Conservation (phyloP, 2,888 invertebrate species). For the Tetheella fluctuosa region DNA sequence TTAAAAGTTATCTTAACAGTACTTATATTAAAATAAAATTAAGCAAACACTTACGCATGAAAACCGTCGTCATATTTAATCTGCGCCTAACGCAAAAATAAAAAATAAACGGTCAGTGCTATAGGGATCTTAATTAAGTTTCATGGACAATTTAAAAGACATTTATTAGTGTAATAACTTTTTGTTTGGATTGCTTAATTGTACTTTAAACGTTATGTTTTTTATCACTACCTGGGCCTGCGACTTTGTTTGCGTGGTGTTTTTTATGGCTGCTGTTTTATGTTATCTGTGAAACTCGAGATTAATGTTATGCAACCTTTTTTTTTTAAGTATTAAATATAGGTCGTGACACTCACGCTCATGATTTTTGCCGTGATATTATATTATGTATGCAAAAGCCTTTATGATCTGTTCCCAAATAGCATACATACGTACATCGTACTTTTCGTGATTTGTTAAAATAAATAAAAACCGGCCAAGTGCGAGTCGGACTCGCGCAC, state of each 20-base stretch:
- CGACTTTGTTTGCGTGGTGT: not conserved
- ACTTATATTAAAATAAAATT: conserved; percentile 1
- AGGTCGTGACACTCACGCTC: too few species aligned
- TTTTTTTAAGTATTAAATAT: too few species aligned
- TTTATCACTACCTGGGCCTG: conserved; percentile 2
- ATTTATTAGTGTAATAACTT: conserved; percentile 33
- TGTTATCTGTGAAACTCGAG: not conserved
- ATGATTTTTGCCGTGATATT: too few species aligned
- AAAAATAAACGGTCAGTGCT: conserved; percentile 17
- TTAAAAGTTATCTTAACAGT: not conserved
- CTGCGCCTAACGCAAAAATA: conserved; percentile 4
- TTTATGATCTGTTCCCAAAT: too few species aligned
- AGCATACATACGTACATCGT: too few species aligned
- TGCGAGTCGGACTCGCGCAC: too few species aligned
- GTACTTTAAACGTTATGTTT: not conserved
- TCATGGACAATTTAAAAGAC: conserved; percentile 31
- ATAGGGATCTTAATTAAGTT: conserved; percentile 34
- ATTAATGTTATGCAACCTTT: too few species aligned
- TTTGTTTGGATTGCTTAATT: conserved; percentile 29
- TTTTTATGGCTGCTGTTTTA: not conserved
- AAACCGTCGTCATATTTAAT: conserved; percentile 17
- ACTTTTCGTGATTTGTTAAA: too few species aligned
- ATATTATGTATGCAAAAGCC: too few species aligned
- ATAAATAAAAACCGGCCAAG: too few species aligned
- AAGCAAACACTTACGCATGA: conserved; percentile 26